A percentile compares a stretch with the other conserved stretches of the same genome.
These are phyloP conservation scores for Abrostola triplasia DNA, from an alignment of 2,888 invertebrate genomes.

Conservation along the genomic window DNA sequence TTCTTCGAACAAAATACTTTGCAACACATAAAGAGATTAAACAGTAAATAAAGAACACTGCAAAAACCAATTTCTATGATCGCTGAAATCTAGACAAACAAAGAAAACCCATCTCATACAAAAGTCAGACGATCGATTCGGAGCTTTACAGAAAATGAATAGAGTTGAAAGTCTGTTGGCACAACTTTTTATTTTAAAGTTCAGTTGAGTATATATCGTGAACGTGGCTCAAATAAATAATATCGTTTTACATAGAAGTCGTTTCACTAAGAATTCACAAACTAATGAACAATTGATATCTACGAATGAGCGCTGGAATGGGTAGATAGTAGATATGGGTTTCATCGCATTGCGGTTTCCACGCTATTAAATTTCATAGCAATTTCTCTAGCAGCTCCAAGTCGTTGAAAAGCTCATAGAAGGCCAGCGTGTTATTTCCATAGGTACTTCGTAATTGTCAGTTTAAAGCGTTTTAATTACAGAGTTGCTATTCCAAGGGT, in stretches of 20 bases:
- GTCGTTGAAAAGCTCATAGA: conserved; percentile 64
- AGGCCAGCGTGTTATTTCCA: conserved; percentile 65
- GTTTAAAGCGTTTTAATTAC: conserved; percentile 87
- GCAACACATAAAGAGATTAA: conserved; percentile 16
- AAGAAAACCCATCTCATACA: conserved; percentile 31
- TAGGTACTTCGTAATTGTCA: conserved; percentile 79
- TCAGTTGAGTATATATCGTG: conserved; percentile 21
- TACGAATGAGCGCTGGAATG: conserved; percentile 20
- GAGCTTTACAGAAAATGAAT: conserved; percentile 5
- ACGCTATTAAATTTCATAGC: conserved; percentile 48
- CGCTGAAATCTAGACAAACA: conserved; percentile 34
- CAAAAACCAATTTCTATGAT: conserved; percentile 27
- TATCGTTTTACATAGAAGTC: conserved; percentile 23
- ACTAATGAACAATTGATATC: conserved; percentile 35
- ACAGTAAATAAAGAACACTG: conserved; percentile 33
- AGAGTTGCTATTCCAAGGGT: conserved; percentile 81
- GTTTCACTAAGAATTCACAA: conserved; percentile 29
- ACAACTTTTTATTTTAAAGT: conserved; percentile 16
- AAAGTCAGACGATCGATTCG: conserved; percentile 6
- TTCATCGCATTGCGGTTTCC: conserved; percentile 27
- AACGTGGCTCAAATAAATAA: conserved; percentile 38
- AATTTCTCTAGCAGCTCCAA: conserved; percentile 47
- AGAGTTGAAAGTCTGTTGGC: conserved; percentile 29
- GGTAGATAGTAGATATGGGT: conserved; percentile 7
- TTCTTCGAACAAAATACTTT: neutral